Evolutionary conservation across 2,113 vertebrate species (phyloP).

Genomic region (Petroica traversi): DNA sequence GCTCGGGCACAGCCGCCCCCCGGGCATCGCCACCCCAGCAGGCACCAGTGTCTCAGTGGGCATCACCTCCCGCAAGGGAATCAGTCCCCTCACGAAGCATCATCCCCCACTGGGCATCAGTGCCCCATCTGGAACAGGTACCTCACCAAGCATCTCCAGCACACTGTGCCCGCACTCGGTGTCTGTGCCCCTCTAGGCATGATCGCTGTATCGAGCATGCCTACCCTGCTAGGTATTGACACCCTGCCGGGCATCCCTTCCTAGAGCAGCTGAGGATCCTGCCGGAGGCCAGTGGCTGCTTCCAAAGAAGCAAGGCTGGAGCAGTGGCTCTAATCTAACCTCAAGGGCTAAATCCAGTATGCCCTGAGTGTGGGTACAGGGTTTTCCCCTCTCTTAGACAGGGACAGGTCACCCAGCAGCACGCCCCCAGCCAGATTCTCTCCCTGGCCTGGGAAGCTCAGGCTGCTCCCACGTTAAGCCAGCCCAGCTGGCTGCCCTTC

Average conservation of each 20-base stretch:
- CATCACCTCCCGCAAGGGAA: neutral
- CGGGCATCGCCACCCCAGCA: neutral
- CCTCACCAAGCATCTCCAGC: neutral
- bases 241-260: neutral
- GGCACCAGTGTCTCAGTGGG: too few relatives aligned
- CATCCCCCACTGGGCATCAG: neutral
- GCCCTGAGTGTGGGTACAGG: accelerated
- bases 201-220: neutral
- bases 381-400: neutral
- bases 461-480: accelerated
- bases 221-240: neutral
- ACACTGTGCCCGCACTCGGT: neutral
- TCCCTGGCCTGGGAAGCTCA: neutral
- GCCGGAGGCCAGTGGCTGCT: neutral
- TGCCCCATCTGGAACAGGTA: neutral
- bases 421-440: neutral
- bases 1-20: neutral
- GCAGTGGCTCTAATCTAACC: neutral
- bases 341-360: neutral
- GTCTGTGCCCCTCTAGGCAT: neutral
- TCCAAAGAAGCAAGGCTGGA: neutral
- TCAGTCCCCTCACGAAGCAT: neutral
- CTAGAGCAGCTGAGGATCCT: neutral
- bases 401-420: neutral
- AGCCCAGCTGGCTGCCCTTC: neutral